A percentile compares a stretch with the other conserved stretches of the same genome.
phyloP scores from a whole-genome alignment of 1,140 invertebrate species.

The Pemphigus obesinymphae region DNA sequence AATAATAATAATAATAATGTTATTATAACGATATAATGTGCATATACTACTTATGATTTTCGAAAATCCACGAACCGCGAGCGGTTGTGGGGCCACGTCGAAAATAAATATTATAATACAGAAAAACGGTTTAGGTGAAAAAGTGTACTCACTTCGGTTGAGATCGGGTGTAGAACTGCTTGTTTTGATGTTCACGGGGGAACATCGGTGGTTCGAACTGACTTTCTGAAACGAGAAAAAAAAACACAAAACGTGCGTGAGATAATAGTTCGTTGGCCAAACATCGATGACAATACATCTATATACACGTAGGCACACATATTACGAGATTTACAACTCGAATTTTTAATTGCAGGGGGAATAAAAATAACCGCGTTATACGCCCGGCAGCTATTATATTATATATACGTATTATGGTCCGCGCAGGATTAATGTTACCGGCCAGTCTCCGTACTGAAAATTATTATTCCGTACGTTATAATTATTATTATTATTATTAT shows the following conservation, averaged over 20 bases:
- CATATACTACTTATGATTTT: too few species aligned
- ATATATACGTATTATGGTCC: background rate
- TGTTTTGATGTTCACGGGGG: slow-evolving; percentile 26
- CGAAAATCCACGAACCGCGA: too few species aligned
- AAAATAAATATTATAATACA: background rate
- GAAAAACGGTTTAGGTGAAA: background rate
- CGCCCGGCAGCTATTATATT: too few species aligned
- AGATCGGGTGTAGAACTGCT: slow-evolving; percentile 39
- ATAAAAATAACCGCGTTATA: background rate
- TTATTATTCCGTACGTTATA: background rate
- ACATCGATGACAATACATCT: too few species aligned
- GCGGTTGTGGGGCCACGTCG: too few species aligned
- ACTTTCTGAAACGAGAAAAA: slow-evolving; percentile 30
- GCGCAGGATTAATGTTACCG: too few species aligned
- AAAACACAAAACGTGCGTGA: background rate
- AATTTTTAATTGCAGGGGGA: background rate
- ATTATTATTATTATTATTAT: background rate
- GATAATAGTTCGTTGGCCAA: background rate
- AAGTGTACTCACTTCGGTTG: slow-evolving; percentile 26
- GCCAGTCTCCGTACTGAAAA: too few species aligned
- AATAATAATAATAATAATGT: too few species aligned
- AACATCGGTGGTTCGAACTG: slow-evolving; percentile 39
- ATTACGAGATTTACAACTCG: too few species aligned
- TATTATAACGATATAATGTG: too few species aligned
- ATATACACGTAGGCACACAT: too few species aligned